Evolutionary conservation across 2,888 invertebrate species (phyloP).

Genomic region (Agrochola circellaris): DNA sequence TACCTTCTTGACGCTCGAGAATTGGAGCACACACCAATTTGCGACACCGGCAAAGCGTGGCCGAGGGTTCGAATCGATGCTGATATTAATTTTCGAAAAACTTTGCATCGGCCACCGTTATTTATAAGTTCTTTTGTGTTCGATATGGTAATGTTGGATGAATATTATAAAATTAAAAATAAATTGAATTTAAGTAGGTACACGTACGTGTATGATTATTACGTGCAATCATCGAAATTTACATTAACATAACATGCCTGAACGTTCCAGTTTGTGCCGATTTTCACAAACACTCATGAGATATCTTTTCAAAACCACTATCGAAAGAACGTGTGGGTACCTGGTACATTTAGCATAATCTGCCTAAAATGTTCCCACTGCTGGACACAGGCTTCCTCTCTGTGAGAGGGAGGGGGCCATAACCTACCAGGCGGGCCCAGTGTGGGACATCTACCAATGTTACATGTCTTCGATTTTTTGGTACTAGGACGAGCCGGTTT

Average conservation of each 20-base stretch:
- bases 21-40: constrained; percentile 46
- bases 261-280: not conserved
- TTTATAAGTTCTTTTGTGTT: constrained; percentile 53
- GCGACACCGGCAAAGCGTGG: constrained; percentile 62
- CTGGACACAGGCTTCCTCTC: too few species aligned
- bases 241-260: not conserved
- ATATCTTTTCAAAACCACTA: not conserved
- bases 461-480: too few species aligned
- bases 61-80: constrained; percentile 69
- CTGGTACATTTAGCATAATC: too few species aligned
- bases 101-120: constrained; percentile 66
- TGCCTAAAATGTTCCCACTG: too few species aligned
- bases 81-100: constrained; percentile 75
- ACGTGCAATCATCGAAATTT: not conserved
- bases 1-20: not conserved
- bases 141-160: constrained; percentile 7
- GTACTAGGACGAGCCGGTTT: too few species aligned
- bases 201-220: too few species aligned
- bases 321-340: not conserved
- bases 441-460: too few species aligned
- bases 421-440: too few species aligned
- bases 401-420: too few species aligned
- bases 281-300: too few species aligned
- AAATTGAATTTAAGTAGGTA: not conserved
- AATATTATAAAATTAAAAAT: not conserved